Evolutionary conservation across 1,140 invertebrate species (phyloP), one percentile per base, ranked within the genome.

Genomic region (Drosophila dunni): DNA sequence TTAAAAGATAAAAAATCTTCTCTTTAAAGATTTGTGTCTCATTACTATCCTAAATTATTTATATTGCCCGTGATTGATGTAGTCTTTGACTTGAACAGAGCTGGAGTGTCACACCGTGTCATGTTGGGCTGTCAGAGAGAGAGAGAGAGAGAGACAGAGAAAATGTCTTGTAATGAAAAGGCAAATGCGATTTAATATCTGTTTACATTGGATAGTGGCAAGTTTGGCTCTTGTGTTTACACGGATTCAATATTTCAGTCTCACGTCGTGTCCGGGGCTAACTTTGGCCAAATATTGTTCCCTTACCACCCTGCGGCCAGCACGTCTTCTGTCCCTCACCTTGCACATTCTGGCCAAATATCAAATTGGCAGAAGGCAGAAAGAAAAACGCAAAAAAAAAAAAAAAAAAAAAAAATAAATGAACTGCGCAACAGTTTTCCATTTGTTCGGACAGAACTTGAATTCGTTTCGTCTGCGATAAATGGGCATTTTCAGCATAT

Each of bases 391-490:
- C 51, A 33, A 4, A 62, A 44, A 42, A 50, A 11, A 48, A 11
- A 48, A 15, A 17, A 17, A 33, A 4, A 57, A 44, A 36, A 50
- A 11, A 48, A 24, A 46, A 15, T 48, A 60, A 60, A 46, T 57
- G 46, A 82, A 83, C 81, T 83, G 81, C 81, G 81, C 81, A 83
- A 83, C 81, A 83, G 80, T 83, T 83, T 83, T 84, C 60, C 60
- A 75, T 61, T 51, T 36, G 34, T 13, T 34, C 24, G 10, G 34
- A 34, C 9, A 36, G 5, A 29, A n/a, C 24, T 10, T 33, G 61
- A 42, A n/a, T 51, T 10, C 38, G 61, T 50, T 29, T 33, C 13
- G 40, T 11, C 40, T 53, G 40, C 56, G 42, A 54, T 60, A 54
- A 56, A 15, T n/a, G 33, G 67, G 29, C 44, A 38, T 46, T 76